These are phyloP conservation scores for Pica pica DNA, from an alignment of 2,113 vertebrate species.

Conservation along the genomic window DNA sequence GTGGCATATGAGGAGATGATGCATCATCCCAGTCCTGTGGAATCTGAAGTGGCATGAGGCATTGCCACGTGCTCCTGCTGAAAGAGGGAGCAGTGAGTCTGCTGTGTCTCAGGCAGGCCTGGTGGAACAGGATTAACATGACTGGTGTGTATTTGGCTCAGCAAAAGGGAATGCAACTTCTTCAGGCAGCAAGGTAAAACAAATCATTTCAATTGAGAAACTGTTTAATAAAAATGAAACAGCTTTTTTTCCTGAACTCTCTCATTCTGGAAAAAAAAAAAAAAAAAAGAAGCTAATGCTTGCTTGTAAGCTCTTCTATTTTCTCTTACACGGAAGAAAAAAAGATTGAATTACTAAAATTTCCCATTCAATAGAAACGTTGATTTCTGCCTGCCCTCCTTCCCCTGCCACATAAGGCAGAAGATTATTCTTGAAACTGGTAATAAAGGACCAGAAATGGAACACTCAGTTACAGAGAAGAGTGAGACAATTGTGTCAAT, in stretches of 20 bases:
- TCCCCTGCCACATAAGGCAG: neutral
- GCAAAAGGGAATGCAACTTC: neutral
- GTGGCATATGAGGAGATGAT: neutral
- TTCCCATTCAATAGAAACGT: slow-evolving; percentile 11
- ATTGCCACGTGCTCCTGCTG: neutral
- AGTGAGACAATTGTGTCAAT: neutral
- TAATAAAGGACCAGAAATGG: slow-evolving; percentile 22
- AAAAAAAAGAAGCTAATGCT: neutral
- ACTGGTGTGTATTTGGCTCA: neutral
- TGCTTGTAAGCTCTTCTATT: slow-evolving; percentile 22
- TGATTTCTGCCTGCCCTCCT: slow-evolving; percentile 26
- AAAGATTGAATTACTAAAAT: slow-evolving; percentile 17
- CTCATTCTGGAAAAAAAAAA: neutral
- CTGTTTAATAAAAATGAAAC: slow-evolving; percentile 23
- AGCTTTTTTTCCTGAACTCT: neutral
- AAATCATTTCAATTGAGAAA: neutral
- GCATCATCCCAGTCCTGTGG: neutral
- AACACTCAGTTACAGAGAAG: neutral
- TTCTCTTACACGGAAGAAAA: neutral
- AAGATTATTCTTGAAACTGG: slow-evolving; percentile 28
- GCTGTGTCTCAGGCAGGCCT: neutral
- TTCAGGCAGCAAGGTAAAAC: neutral
- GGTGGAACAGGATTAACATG: neutral
- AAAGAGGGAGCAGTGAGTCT: neutral
- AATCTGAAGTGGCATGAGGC: neutral